Conservation (phyloP, 2,797 vertebrate genomes). For the Semotilus atromaculatus region DNA sequence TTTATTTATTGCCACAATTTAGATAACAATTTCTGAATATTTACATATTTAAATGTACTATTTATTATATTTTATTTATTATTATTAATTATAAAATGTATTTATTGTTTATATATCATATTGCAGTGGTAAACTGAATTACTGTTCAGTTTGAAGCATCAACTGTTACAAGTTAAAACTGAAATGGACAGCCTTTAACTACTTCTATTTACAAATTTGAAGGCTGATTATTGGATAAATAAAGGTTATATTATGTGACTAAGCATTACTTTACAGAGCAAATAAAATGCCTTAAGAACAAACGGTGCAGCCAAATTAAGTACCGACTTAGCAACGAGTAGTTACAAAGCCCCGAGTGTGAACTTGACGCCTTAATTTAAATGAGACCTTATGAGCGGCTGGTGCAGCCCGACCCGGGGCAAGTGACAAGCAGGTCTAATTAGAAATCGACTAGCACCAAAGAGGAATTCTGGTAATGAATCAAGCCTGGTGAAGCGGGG, state of each 20-base stretch:
- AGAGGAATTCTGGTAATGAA: constrained; percentile 24
- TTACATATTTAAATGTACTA: not conserved
- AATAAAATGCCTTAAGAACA: not conserved
- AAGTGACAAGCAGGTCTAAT: constrained; percentile 30
- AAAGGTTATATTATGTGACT: not conserved
- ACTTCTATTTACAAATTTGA: not conserved
- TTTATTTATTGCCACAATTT: not conserved
- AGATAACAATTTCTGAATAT: not conserved
- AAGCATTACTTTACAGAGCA: not conserved
- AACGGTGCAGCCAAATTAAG: not conserved
- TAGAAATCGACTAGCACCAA: constrained; percentile 34
- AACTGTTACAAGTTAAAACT: not conserved
- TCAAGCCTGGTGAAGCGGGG: constrained; percentile 8
- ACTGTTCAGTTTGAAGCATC: not conserved
- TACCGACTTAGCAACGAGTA: not conserved
- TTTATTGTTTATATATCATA: not conserved
- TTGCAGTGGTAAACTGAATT: not conserved
- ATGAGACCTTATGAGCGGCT: not conserved
- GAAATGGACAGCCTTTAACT: not conserved
- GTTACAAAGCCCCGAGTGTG: not conserved
- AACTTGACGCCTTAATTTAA: not conserved
- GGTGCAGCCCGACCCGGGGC: not conserved
- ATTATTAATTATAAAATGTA: not conserved
- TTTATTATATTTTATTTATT: constrained; percentile 1
- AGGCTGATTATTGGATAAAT: not conserved